phyloP scores from a whole-genome alignment of 2,797 vertebrate species.

The Triplophysa yarkandensis region DNA sequence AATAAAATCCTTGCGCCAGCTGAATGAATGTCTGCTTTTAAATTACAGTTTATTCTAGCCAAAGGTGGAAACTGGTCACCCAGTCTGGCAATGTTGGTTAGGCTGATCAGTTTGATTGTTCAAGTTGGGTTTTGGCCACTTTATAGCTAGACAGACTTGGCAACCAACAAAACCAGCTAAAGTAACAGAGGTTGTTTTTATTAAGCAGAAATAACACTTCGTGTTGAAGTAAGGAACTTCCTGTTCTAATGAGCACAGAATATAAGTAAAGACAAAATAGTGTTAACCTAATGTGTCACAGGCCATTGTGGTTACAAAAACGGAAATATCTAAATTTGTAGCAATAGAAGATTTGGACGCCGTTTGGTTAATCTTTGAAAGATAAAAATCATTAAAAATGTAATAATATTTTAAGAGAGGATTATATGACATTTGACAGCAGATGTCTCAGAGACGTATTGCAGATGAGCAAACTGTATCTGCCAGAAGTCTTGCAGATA shows the following conservation, averaged over 20 bases:
- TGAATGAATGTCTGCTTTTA: background rate
- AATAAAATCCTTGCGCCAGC: background rate
- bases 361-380: background rate
- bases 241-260: background rate
- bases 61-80: background rate
- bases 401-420: too few relatives aligned
- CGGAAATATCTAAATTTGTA: background rate
- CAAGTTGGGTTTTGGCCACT: background rate
- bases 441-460: too few relatives aligned
- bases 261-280: too few relatives aligned
- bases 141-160: background rate
- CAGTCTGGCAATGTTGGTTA: background rate
- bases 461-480: too few relatives aligned
- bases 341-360: background rate
- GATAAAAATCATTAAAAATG: background rate
- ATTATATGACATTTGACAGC: too few relatives aligned
- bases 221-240: background rate
- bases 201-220: background rate
- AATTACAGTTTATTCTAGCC: background rate
- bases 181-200: background rate
- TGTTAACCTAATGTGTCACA: background rate
- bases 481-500: too few relatives aligned
- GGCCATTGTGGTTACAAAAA: background rate
- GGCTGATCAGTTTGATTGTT: background rate
- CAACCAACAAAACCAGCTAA: background rate